Evolutionary conservation across 2,888 invertebrate species (phyloP), one percentile per base, ranked within the genome.

Genomic region (Gerosis bhagava): DNA sequence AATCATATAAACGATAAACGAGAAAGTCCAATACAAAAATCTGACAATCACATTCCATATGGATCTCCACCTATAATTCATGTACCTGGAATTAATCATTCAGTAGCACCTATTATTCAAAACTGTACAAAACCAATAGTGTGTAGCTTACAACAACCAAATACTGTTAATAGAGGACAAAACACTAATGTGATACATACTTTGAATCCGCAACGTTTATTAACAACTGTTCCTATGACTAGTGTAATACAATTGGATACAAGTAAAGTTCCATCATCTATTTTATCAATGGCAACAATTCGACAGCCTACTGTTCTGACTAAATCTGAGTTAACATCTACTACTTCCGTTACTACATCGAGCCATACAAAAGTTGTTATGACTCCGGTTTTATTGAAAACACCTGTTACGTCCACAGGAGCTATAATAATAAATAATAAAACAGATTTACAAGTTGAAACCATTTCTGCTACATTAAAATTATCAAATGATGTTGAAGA

Each of bases 171-270:
- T 51, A 73, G 80, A 65, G 73, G 71, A 40, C 75, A 77, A 56
- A 63, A 64, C 19, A 65, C 81, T 22, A 84, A 87, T 58, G 76
- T 83, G 26, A 90, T 81, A 65, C 90, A 71, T 65, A 73, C 69
- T 16, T 61, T 83, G 22, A 79, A 74, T 62, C 68, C 83, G 3
- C 83, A 79, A 62, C 70, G 83, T 54, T 51, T 83, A 22, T 56
- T 84, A 35, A 70, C 79, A 25, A 76, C 80, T 21, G 62, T 69
- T 8, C 67, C 84, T 16, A 66, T 78, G 46, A 68, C 68, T 34
- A 84, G 75, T 56, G 65, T 80, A 12, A 69, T 80, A 52, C 81
- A 84, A 56, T 62, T 83, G 47, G 83, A 84, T 53, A 47, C 76
- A 12, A 78, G 64, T 53, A 86, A 82, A 65, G 66, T 68, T 8